These are phyloP conservation scores for Mastacembelus armatus DNA, from an alignment of 2,797 vertebrate genomes.

Conservation along the genomic window DNA sequence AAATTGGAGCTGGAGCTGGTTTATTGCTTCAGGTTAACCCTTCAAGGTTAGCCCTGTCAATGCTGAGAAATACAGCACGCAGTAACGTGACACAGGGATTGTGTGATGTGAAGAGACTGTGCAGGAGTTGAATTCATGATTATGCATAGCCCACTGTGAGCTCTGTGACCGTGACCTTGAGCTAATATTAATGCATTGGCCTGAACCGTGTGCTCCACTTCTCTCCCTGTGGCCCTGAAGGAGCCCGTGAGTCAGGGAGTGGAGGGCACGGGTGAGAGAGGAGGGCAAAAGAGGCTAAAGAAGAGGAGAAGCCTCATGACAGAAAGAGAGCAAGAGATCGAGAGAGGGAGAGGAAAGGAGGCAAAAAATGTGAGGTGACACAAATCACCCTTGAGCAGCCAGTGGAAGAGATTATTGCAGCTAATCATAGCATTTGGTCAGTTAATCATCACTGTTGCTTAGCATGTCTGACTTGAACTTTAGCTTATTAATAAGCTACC, in stretches of 20 bases:
- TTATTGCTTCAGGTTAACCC: conserved; percentile 36
- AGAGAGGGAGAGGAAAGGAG: not conserved
- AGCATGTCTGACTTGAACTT: conserved; percentile 5
- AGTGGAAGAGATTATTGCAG: conserved; percentile 4
- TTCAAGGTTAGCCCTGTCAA: conserved; percentile 42
- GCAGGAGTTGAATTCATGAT: conserved; percentile 64
- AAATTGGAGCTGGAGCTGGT: conserved; percentile 8
- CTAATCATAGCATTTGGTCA: conserved; percentile 28
- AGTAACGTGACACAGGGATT: conserved; percentile 24
- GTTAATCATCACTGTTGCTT: not conserved
- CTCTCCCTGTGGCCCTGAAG: conserved; percentile 63
- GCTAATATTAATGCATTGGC: conserved; percentile 78
- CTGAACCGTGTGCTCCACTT: conserved; percentile 51
- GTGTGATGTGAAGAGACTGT: conserved; percentile 47
- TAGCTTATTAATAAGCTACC: not conserved
- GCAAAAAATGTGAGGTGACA: conserved; percentile 30
- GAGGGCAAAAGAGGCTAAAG: conserved; percentile 25
- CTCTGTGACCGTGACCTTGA: conserved; percentile 76
- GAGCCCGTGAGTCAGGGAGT: conserved; percentile 63
- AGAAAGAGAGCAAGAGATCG: not conserved
- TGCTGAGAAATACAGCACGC: conserved; percentile 20
- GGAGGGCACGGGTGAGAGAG: conserved; percentile 35
- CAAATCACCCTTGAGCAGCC: conserved; percentile 14
- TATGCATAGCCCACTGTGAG: conserved; percentile 74
- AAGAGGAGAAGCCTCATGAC: conserved; percentile 25